Conservation (phyloP, 2,113 vertebrate genomes). For the Crocuta crocuta region DNA sequence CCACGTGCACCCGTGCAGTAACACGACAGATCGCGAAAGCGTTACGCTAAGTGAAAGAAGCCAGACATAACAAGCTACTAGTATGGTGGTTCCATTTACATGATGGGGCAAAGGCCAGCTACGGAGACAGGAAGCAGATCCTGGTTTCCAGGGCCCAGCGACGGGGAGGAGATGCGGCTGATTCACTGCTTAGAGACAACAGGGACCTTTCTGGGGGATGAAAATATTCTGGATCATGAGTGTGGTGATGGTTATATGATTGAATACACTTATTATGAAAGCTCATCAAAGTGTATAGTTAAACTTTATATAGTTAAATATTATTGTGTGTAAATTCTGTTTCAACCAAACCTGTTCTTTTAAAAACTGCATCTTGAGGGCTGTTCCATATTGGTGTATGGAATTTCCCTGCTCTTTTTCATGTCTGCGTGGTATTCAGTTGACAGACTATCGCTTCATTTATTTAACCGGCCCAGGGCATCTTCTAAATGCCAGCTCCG, state of each 20-base stretch:
- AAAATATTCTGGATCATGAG: not conserved
- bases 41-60: not conserved
- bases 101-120: not conserved
- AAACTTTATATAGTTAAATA: not conserved
- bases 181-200: not conserved
- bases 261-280: not conserved
- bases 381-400: not conserved
- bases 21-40: not conserved
- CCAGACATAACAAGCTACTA: not conserved
- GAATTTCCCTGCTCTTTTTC: not conserved
- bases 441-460: not conserved
- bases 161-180: too few species aligned
- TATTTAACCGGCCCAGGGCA: not conserved
- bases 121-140: not conserved
- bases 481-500: not conserved
- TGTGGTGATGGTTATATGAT: not conserved
- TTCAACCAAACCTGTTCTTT: not conserved
- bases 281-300: not conserved
- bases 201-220: not conserved
- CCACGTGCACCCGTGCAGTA: fast-evolving
- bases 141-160: not conserved
- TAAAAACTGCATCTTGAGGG: not conserved
- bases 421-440: not conserved
- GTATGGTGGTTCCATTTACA: not conserved
- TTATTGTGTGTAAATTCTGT: not conserved